These are phyloP conservation scores for Notolabrus celidotus DNA, from an alignment of 2,797 vertebrate genomes.

Conservation along the genomic window DNA sequence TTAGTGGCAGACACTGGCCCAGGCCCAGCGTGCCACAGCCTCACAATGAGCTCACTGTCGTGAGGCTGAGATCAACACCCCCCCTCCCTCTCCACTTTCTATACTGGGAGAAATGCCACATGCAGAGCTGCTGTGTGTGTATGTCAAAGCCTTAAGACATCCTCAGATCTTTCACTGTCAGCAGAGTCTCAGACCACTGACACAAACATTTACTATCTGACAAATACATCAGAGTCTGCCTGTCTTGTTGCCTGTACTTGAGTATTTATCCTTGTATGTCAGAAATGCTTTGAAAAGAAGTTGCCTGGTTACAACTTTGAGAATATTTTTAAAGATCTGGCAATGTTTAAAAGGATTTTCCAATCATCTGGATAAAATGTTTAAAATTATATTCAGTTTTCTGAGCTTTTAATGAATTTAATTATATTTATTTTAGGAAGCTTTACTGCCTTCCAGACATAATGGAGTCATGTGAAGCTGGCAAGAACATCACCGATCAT, in stretches of 20 bases:
- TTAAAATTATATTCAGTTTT: not conserved
- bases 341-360: too few relatives aligned
- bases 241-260: too few relatives aligned
- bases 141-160: slow-evolving; percentile 47
- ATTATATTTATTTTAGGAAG: slow-evolving; percentile 20
- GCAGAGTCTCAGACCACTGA: slow-evolving; percentile 25
- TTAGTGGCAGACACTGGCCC: slow-evolving; percentile 55
- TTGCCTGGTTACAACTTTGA: not conserved
- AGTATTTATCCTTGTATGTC: not conserved
- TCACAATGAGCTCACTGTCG: slow-evolving; percentile 79
- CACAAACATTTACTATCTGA: not conserved
- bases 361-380: not conserved
- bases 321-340: slow-evolving; percentile 16
- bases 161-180: slow-evolving; percentile 38
- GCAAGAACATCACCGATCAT: slow-evolving; percentile 56
- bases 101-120: slow-evolving; percentile 51
- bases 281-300: not conserved
- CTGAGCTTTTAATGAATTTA: not conserved
- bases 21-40: slow-evolving; percentile 51
- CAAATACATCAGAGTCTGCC: not conserved
- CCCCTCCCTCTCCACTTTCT: not conserved
- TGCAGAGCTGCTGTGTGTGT: slow-evolving; percentile 57
- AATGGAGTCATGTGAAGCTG: slow-evolving; percentile 72
- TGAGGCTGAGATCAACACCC: slow-evolving; percentile 52
- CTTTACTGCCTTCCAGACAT: slow-evolving; percentile 10